phyloP scores from a whole-genome alignment of 2,113 vertebrate genomes.

The Leucopternis melanops region DNA sequence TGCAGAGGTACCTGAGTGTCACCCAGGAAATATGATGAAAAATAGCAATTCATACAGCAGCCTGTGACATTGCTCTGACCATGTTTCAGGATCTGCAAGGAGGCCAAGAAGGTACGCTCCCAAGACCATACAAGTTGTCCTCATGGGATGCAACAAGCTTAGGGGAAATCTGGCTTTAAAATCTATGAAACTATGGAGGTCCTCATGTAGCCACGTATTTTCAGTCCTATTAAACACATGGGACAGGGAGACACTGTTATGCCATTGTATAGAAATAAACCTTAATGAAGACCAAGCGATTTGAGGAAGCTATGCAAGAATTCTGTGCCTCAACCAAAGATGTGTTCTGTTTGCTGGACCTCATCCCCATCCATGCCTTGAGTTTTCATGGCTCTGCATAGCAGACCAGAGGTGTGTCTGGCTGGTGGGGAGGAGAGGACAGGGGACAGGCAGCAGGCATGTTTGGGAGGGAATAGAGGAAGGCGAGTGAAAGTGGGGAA shows the following conservation, averaged over 20 bases:
- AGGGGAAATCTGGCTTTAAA: neutral
- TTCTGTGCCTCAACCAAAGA: neutral
- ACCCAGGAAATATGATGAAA: neutral
- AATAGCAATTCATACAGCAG: neutral
- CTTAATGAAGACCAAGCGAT: neutral
- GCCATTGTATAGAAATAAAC: neutral
- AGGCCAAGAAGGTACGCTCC: neutral
- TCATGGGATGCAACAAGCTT: neutral
- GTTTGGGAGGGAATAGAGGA: no score
- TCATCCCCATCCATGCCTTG: neutral
- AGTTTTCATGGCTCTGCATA: neutral
- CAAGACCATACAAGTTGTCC: neutral
- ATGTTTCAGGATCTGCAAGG: neutral
- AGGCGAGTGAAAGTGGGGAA: no score
- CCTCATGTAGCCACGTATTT: accelerated
- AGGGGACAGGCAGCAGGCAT: neutral
- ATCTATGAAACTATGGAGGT: neutral
- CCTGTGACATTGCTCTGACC: neutral
- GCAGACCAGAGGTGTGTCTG: neutral
- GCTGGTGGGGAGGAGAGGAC: neutral
- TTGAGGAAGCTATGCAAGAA: neutral
- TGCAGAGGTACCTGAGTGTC: neutral
- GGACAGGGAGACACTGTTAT: neutral
- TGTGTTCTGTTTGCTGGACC: neutral
- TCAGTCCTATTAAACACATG: neutral